phyloP scores from a whole-genome alignment of 2,888 invertebrate genomes.

The Tipula vernalis region DNA sequence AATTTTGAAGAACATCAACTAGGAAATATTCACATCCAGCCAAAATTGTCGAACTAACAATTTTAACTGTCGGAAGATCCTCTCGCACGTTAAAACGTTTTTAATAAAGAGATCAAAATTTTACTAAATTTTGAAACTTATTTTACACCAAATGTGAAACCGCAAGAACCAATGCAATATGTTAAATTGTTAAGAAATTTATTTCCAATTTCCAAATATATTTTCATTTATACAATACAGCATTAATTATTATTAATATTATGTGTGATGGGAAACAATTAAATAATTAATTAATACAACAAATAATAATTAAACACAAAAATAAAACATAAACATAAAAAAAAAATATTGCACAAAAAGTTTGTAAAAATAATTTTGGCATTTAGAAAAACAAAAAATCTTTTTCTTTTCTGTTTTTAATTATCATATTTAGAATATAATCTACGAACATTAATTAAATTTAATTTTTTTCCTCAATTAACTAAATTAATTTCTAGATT shows the following conservation, averaged over 20 bases:
- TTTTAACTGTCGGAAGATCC: no score
- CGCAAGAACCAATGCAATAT: no score
- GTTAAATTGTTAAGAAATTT: not conserved
- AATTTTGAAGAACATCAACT: no score
- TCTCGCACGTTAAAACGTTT: no score
- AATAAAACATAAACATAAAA: not conserved
- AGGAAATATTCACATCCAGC: no score
- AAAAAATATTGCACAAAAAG: not conserved
- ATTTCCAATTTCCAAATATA: not conserved
- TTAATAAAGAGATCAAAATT: no score
- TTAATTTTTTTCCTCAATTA: not conserved
- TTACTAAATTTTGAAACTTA: no score
- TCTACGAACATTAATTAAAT: not conserved
- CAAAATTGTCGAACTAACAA: no score
- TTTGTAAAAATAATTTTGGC: not conserved
- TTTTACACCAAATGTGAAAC: no score
- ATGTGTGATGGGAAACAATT: not conserved
- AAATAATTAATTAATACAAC: not conserved
- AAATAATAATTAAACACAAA: not conserved
- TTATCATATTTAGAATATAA: not conserved
- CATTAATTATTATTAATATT: not conserved
- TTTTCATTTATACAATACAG: no score
- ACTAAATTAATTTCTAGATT: not conserved
- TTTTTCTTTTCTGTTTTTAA: not conserved
- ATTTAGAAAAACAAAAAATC: not conserved